phyloP scores from a whole-genome alignment of 2,113 vertebrate species.

The western clawed frog (Xenopus tropicalis) region UCB_Xtro_10.0 CM004447.2:150123501-150124000 shows the following conservation, averaged over 20 bases:
- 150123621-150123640: no score
- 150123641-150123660: no score
- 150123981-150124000: background rate
- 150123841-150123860: background rate
- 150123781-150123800: background rate
- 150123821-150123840: constrained; percentile 4
- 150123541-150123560: no score
- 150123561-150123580: no score
- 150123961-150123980: background rate
- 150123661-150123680: background rate
- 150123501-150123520: no score
- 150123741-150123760: constrained; percentile 7
- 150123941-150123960: background rate
- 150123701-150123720: no score
- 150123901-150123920: background rate
- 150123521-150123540: no score
- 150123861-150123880: constrained; percentile 9
- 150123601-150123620: no score
- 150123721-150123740: background rate
- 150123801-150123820: constrained; percentile 17
- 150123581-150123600: no score
- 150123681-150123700: background rate
- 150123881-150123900: constrained; percentile 4
- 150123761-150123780: constrained; percentile 5
- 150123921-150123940: background rate